These are phyloP conservation scores for Sinocyclocheilus rhinocerous DNA, from an alignment of 2,113 vertebrate species.

Conservation along the genomic window DNA sequence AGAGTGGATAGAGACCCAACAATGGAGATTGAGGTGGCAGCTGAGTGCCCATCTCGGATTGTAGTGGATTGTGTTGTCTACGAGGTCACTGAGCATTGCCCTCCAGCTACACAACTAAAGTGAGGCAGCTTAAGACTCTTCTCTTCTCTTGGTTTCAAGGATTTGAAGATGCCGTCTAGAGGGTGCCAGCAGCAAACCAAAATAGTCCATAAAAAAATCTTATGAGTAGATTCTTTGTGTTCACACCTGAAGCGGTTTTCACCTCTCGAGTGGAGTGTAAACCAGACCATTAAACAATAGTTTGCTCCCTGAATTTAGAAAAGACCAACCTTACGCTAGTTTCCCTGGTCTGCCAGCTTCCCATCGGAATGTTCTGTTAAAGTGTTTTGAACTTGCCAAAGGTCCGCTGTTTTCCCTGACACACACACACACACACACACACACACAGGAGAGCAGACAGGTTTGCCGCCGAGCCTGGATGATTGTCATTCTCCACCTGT, in stretches of 20 bases:
- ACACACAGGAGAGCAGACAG: too few species aligned
- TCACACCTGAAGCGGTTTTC: conserved; percentile 47
- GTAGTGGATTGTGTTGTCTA: conserved; percentile 55
- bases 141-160: conserved; percentile 59
- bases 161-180: conserved; percentile 59
- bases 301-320: conserved; percentile 20
- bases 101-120: conserved; percentile 62
- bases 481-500: too few species aligned
- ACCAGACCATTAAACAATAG: conserved; percentile 26
- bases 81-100: conserved; percentile 63
- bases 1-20: conserved; percentile 57
- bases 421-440: not conserved
- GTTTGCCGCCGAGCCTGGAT: too few species aligned
- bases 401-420: conserved; percentile 46
- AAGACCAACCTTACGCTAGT: conserved; percentile 17
- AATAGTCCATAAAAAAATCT: conserved; percentile 51
- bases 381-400: conserved; percentile 38
- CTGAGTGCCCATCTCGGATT: conserved; percentile 63
- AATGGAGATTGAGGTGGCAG: conserved; percentile 68
- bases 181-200: conserved; percentile 41
- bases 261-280: conserved; percentile 52
- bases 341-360: conserved; percentile 13
- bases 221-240: conserved; percentile 38
- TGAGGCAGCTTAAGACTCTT: conserved; percentile 57
- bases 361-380: conserved; percentile 36